Evolutionary conservation across 2,888 invertebrate species (phyloP).

Genomic region (Melangyna quadrimaculata): DNA sequence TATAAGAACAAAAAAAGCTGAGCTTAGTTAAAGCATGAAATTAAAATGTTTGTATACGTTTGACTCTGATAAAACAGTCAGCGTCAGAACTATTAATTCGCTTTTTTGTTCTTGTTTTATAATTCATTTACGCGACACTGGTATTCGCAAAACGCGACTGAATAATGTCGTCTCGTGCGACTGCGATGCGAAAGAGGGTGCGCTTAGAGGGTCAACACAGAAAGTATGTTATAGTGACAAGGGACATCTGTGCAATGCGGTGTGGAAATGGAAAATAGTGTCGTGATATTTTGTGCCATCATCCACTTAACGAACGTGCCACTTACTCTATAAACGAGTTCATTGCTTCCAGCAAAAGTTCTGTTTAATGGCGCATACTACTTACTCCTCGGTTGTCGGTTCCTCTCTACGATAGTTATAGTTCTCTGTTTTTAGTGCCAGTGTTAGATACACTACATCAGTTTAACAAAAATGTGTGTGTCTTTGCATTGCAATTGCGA

Average conservation of each 20-base stretch:
- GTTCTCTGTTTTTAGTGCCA: background rate
- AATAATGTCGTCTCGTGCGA: background rate
- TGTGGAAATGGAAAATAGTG: constrained; percentile 13
- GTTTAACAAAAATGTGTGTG: constrained; percentile 26
- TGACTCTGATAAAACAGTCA: background rate
- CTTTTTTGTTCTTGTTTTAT: background rate
- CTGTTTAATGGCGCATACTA: constrained; percentile 11
- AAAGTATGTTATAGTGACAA: background rate
- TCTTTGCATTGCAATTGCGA: background rate
- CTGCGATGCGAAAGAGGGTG: background rate
- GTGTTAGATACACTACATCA: background rate
- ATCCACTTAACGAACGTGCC: constrained; percentile 61
- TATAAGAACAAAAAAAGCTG: background rate
- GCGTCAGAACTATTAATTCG: background rate
- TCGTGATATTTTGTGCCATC: constrained; percentile 61
- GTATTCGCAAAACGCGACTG: background rate
- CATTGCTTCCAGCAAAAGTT: constrained; percentile 45
- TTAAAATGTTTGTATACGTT: background rate
- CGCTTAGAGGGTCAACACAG: background rate
- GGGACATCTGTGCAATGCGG: background rate
- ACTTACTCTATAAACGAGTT: constrained; percentile 51
- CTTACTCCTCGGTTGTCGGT: background rate
- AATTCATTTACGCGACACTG: background rate
- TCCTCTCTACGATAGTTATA: background rate
- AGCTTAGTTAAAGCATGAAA: background rate